Percentiles rank a stretch among this genome's conserved stretches.
phyloP scores from a whole-genome alignment of 2,888 invertebrate genomes.

The Cephonodes hylas region DNA sequence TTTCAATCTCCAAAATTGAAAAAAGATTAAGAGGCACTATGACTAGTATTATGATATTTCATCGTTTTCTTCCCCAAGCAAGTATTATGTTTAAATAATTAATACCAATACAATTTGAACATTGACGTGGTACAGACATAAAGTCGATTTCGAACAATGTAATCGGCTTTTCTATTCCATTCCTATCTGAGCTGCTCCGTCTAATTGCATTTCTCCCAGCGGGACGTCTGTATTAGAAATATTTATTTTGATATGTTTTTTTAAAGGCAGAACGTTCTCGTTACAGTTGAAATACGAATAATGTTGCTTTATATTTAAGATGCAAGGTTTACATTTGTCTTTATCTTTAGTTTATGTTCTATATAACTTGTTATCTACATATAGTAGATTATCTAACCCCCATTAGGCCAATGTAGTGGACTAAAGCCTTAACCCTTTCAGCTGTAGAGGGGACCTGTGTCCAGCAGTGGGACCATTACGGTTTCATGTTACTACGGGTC shows the following conservation, averaged over 20 bases:
- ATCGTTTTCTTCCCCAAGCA: not conserved
- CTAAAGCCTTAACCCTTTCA: no score
- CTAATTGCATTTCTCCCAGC: constrained; percentile 16
- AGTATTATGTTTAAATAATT: constrained; percentile 2
- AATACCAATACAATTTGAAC: constrained; percentile 11
- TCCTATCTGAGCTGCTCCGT: constrained; percentile 14
- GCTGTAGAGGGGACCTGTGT: no score
- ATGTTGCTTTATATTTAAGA: not conserved
- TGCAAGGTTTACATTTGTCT: not conserved
- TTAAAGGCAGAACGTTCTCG: not conserved
- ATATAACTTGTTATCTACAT: no score
- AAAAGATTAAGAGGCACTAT: not conserved
- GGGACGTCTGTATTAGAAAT: constrained; percentile 9
- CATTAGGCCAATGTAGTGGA: no score
- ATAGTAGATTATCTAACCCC: no score
- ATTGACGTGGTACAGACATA: constrained; percentile 18
- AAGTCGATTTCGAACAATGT: constrained; percentile 27
- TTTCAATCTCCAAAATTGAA: not conserved
- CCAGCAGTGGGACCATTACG: no score
- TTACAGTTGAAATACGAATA: not conserved
- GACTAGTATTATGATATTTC: not conserved
- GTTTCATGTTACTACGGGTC: no score
- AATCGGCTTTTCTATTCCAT: constrained; percentile 34
- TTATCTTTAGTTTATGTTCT: not conserved
- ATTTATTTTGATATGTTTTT: constrained; percentile 6